Conservation (phyloP, 1,140 invertebrate genomes). For the Ostrea denselamellosa region DNA sequence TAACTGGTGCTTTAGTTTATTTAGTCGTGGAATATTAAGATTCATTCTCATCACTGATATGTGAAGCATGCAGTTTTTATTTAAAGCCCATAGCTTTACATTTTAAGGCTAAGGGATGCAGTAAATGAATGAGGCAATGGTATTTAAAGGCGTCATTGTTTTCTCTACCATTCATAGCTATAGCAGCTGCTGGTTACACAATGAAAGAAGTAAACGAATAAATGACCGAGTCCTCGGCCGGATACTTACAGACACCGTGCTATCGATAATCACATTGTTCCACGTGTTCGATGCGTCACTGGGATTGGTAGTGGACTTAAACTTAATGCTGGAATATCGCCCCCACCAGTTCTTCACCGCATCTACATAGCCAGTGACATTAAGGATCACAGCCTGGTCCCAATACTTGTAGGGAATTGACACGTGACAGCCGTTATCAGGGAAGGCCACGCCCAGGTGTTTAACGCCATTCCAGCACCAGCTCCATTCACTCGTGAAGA, state of each 20-base stretch:
- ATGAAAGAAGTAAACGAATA: too few species aligned
- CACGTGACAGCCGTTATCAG: slow-evolving; percentile 26
- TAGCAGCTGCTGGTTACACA: too few species aligned
- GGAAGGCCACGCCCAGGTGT: background rate
- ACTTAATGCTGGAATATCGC: background rate
- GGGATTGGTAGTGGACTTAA: background rate
- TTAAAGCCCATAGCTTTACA: too few species aligned
- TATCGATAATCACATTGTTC: background rate
- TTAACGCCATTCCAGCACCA: slow-evolving; percentile 17
- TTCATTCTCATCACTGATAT: too few species aligned
- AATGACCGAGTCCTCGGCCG: background rate
- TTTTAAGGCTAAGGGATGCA: too few species aligned
- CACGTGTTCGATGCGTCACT: background rate
- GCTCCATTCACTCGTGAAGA: slow-evolving; percentile 13
- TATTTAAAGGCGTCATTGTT: too few species aligned
- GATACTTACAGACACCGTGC: background rate
- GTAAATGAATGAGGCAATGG: too few species aligned
- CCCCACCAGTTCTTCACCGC: slow-evolving; percentile 13
- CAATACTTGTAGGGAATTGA: slow-evolving; percentile 4
- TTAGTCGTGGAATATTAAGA: too few species aligned
- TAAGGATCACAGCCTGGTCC: background rate
- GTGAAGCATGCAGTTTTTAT: too few species aligned
- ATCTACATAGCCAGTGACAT: slow-evolving; percentile 6
- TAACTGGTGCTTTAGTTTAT: too few species aligned
- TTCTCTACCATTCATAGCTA: too few species aligned